These are phyloP conservation scores for Tragelaphus strepsiceros DNA, from an alignment of 2,113 vertebrate species.

Conservation along the genomic window DNA sequence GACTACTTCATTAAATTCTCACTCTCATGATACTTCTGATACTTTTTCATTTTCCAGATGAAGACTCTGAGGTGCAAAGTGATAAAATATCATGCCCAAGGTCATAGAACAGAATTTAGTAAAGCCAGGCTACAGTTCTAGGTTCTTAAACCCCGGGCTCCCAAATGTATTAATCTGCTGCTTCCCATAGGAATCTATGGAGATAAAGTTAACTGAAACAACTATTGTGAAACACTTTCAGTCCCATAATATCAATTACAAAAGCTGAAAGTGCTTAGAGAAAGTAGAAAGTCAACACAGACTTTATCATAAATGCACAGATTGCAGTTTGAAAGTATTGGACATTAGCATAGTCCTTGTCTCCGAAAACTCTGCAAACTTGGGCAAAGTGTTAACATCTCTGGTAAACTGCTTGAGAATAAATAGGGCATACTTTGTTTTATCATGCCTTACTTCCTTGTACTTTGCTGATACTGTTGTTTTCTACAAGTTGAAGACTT, in stretches of 20 bases:
- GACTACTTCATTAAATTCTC: neutral
- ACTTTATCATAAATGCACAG: neutral
- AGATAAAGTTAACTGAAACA: neutral
- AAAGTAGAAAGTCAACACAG: neutral
- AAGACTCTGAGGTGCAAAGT: neutral
- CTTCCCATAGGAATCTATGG: neutral
- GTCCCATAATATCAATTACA: neutral
- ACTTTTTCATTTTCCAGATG: neutral
- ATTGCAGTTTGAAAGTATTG: neutral
- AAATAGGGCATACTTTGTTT: neutral
- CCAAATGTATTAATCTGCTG: neutral
- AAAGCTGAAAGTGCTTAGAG: neutral
- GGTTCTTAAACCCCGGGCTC: neutral
- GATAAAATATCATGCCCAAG: neutral
- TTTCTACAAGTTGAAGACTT: neutral
- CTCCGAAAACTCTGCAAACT: neutral
- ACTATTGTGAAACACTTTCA: neutral
- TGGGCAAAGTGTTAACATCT: neutral
- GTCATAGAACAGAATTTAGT: neutral
- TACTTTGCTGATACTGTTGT: neutral
- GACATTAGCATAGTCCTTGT: neutral
- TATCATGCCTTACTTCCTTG: neutral
- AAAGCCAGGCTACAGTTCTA: neutral
- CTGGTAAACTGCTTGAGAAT: neutral
- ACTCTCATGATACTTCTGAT: neutral